A percentile compares a stretch with the other conserved stretches of the same genome.
phyloP scores from a whole-genome alignment of 2,888 invertebrate genomes.

The Orthosia gracilis region DNA sequence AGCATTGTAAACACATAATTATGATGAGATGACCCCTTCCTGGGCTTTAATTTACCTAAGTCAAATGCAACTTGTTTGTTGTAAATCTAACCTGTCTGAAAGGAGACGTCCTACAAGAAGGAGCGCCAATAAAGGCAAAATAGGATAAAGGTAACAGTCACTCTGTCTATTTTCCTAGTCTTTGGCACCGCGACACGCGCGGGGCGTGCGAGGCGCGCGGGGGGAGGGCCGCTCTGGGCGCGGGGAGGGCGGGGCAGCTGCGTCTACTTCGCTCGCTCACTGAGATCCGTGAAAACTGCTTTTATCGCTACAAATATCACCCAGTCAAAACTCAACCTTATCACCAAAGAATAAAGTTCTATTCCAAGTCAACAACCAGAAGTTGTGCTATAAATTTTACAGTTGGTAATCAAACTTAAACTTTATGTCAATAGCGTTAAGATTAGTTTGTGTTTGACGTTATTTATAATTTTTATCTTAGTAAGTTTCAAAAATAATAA shows the following conservation, averaged over 20 bases:
- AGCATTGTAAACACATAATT: no score
- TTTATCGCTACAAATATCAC: conserved; percentile 76
- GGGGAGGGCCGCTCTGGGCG: conserved; percentile 67
- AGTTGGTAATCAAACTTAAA: conserved; percentile 46
- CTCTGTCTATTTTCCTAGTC: conserved; percentile 63
- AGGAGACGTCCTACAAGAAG: conserved; percentile 17
- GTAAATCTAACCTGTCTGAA: not conserved
- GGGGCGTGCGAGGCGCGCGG: conserved; percentile 76
- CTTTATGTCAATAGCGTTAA: conserved; percentile 35
- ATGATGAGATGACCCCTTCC: not conserved
- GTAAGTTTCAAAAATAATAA: not conserved
- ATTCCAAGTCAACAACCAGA: conserved; percentile 28
- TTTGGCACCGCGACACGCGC: conserved; percentile 87
- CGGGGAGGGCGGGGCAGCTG: conserved; percentile 84
- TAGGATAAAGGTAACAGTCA: not conserved
- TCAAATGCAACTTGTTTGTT: not conserved
- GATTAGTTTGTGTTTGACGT: conserved; percentile 40
- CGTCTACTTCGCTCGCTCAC: conserved; percentile 87
- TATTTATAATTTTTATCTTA: conserved; percentile 27
- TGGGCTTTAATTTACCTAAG: not conserved
- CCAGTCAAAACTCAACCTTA: conserved; percentile 67
- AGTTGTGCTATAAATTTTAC: conserved; percentile 54
- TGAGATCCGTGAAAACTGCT: conserved; percentile 85
- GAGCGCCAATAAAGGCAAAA: conserved; percentile 11
- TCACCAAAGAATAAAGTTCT: accelerated